These are phyloP conservation scores for Eugnorisma glareosa DNA, from an alignment of 2,888 invertebrate species.

Conservation along the genomic window DNA sequence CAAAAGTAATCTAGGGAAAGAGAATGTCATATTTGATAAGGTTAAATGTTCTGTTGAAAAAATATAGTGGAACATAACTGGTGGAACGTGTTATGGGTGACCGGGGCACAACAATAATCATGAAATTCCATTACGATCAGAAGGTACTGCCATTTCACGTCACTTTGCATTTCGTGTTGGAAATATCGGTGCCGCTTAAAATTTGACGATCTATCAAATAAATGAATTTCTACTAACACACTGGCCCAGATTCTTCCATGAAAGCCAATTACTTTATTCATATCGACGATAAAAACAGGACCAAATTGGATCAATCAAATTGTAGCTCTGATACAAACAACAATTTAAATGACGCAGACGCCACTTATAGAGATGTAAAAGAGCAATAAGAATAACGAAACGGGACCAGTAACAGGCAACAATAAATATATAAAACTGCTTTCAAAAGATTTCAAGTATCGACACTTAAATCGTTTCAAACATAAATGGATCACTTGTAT, in stretches of 20 bases:
- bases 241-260: slow-evolving; percentile 26
- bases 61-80: slow-evolving; percentile 34
- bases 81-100: slow-evolving; percentile 38
- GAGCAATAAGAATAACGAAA: slow-evolving; percentile 35
- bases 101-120: slow-evolving; percentile 2
- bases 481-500: slow-evolving; percentile 49
- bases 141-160: slow-evolving; percentile 11
- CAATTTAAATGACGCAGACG: slow-evolving; percentile 36
- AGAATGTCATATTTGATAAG: slow-evolving; percentile 48
- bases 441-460: slow-evolving; percentile 58
- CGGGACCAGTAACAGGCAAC: slow-evolving; percentile 38
- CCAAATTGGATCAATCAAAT: slow-evolving; percentile 34
- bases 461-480: slow-evolving; percentile 38
- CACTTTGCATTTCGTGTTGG: slow-evolving; percentile 9
- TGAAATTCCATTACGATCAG: slow-evolving; percentile 9
- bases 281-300: slow-evolving; percentile 17
- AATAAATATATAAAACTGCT: slow-evolving; percentile 45
- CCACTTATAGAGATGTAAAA: slow-evolving; percentile 24
- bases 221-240: slow-evolving; percentile 5
- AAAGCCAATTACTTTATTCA: slow-evolving; percentile 34
- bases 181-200: slow-evolving; percentile 10
- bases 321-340: slow-evolving; percentile 24
- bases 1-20: slow-evolving; percentile 48
- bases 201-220: slow-evolving; percentile 11
- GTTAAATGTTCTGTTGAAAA: slow-evolving; percentile 47